These are phyloP conservation scores for Denticeps clupeoides DNA, from an alignment of 2,797 vertebrate genomes.

Conservation along the genomic window DNA sequence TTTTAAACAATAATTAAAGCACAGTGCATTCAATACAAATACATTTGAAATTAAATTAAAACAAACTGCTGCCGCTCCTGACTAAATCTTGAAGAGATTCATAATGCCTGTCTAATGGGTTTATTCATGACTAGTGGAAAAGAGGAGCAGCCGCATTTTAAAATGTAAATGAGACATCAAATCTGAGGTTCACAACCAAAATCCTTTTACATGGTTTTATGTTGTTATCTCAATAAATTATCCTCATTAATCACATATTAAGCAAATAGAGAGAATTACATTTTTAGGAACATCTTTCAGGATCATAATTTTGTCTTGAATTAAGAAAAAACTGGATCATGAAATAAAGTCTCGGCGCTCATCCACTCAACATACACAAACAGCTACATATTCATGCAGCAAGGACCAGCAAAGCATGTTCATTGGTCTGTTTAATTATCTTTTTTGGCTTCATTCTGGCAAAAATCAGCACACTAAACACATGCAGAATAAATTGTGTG, in stretches of 20 bases:
- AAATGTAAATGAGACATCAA: constrained; percentile 40
- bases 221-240: constrained; percentile 52
- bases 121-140: constrained; percentile 9
- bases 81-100: too few relatives aligned
- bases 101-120: constrained; percentile 14
- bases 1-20: too few relatives aligned
- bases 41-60: too few relatives aligned
- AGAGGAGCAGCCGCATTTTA: constrained; percentile 29
- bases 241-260: constrained; percentile 45
- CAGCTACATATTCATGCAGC: constrained; percentile 5
- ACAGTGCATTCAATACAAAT: too few relatives aligned
- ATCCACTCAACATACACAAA: constrained; percentile 9
- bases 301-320: constrained; percentile 37
- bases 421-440: too few relatives aligned
- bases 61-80: too few relatives aligned
- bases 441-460: too few relatives aligned
- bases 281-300: constrained; percentile 34
- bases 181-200: constrained; percentile 39
- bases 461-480: too few relatives aligned
- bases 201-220: constrained; percentile 39
- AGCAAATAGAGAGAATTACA: constrained; percentile 27
- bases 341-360: too few relatives aligned
- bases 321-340: too few relatives aligned
- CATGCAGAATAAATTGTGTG: too few relatives aligned
- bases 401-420: constrained; percentile 15